phyloP scores from a whole-genome alignment of 2,888 invertebrate species.

The Lamellibrachia columna region DNA sequence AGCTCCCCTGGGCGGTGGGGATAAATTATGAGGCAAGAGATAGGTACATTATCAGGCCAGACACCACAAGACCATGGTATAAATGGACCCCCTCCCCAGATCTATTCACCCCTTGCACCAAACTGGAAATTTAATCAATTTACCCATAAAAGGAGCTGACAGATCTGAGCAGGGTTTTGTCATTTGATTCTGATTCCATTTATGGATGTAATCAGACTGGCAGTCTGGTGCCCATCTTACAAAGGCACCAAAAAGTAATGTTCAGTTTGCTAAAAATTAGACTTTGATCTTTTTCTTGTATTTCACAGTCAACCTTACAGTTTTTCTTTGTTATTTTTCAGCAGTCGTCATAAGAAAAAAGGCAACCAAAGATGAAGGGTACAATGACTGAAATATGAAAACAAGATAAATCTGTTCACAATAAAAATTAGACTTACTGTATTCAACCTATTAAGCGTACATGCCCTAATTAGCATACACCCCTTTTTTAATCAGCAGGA shows the following conservation, averaged over 20 bases:
- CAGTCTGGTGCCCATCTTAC: neutral
- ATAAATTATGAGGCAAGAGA: neutral
- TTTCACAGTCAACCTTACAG: no score
- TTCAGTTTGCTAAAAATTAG: neutral
- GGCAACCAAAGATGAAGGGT: no score
- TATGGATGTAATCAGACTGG: neutral
- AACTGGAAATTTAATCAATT: slow-evolving; percentile 12
- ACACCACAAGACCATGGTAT: neutral
- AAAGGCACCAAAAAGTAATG: neutral
- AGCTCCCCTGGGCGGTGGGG: neutral
- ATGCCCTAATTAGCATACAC: no score
- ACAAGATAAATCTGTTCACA: no score
- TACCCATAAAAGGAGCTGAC: slow-evolving; percentile 16
- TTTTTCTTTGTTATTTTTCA: no score
- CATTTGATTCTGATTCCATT: neutral
- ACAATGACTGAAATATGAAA: no score
- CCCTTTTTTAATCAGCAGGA: no score
- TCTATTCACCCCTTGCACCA: neutral
- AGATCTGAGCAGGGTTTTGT: neutral
- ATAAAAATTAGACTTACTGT: no score
- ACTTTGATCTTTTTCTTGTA: no score
- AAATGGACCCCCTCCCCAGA: neutral
- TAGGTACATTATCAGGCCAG: neutral
- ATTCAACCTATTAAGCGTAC: no score
- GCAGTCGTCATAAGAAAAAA: no score